Conservation (phyloP, 2,888 invertebrate species). For the Pachymerium ferrugineum region DNA sequence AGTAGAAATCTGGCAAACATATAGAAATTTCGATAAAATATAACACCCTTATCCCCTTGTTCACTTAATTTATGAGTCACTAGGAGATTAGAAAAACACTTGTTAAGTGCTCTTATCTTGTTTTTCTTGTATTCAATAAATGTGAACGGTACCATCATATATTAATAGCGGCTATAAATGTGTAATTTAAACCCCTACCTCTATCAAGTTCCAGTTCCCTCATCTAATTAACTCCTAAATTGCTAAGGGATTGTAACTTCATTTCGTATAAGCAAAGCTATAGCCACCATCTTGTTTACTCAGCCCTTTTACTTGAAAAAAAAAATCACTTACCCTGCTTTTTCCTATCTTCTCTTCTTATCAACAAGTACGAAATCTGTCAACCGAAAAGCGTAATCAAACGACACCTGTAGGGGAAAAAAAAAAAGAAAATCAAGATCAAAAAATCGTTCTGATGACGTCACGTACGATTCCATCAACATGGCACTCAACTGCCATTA, state of each 20-base stretch:
- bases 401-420: not conserved
- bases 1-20: too few species aligned
- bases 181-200: not conserved
- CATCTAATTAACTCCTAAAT: slow-evolving; percentile 7
- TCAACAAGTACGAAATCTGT: not conserved
- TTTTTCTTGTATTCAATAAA: too few species aligned
- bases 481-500: slow-evolving; percentile 10
- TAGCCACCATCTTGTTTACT: not conserved
- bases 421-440: not conserved
- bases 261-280: not conserved
- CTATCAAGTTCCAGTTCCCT: slow-evolving; percentile 5
- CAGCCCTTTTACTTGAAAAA: not conserved
- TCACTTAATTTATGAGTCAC: too few species aligned
- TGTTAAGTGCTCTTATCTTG: too few species aligned
- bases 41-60: too few species aligned
- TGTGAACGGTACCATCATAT: not conserved
- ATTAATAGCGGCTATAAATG: not conserved
- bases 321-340: slow-evolving; percentile 1
- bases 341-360: slow-evolving; percentile 1
- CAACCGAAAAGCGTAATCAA: slow-evolving; percentile 15
- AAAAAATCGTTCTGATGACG: not conserved
- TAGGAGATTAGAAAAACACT: too few species aligned
- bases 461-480: slow-evolving; percentile 14
- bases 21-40: too few species aligned
- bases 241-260: not conserved